Evolutionary conservation across 2,797 vertebrate species (phyloP).

Genomic region (Hydrocynus forskahlii): DNA sequence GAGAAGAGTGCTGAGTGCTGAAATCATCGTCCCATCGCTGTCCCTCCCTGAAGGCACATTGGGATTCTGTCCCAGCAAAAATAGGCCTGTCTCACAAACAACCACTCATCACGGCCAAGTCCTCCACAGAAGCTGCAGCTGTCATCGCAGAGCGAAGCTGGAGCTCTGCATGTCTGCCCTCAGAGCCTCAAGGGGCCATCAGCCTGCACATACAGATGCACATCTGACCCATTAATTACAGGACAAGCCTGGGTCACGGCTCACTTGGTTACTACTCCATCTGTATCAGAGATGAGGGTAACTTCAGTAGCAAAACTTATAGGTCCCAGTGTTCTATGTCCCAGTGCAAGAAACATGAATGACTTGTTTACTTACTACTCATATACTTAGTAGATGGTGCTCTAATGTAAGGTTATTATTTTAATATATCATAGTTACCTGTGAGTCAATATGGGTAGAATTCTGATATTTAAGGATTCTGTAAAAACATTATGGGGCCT

Average conservation of each 20-base stretch:
- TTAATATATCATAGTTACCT: no score
- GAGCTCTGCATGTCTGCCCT: not conserved
- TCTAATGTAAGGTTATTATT: no score
- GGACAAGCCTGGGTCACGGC: not conserved
- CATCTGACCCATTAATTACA: not conserved
- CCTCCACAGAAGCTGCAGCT: constrained; percentile 30
- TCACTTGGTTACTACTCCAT: not conserved
- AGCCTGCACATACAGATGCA: not conserved
- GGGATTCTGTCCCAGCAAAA: constrained; percentile 23
- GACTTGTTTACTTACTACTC: not conserved
- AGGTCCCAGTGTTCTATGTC: not conserved
- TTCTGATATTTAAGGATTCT: no score
- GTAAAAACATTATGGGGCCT: no score
- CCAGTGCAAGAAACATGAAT: not conserved
- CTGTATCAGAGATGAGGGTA: not conserved
- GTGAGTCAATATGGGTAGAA: no score
- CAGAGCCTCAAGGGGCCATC: not conserved
- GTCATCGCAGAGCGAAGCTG: not conserved
- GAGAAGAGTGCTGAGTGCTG: constrained; percentile 6
- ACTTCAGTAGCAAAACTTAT: not conserved
- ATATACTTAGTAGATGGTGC: no score
- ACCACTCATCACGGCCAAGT: not conserved
- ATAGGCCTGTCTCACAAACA: constrained; percentile 17
- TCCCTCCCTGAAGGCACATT: constrained; percentile 15
- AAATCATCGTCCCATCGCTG: constrained; percentile 31